Evolutionary conservation across 2,888 invertebrate genomes (phyloP).

Genomic region (Abrostola tripartita): DNA sequence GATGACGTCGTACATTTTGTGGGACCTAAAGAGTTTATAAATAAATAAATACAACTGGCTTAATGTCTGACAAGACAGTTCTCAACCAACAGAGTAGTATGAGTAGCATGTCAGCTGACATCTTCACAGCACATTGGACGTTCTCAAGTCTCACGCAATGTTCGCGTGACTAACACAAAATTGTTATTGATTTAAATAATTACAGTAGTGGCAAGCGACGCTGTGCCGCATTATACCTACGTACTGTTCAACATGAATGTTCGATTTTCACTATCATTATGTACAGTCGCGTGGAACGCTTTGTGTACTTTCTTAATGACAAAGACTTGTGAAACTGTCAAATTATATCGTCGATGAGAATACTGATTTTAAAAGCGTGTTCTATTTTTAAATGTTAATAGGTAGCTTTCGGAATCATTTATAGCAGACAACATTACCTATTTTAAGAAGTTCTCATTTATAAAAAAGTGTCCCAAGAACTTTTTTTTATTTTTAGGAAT

Average conservation of each 20-base stretch:
- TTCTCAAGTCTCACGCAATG: constrained; percentile 61
- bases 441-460: too few species aligned
- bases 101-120: constrained; percentile 32
- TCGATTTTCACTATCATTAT: constrained; percentile 43
- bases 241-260: constrained; percentile 33
- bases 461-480: too few species aligned
- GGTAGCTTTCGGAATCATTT: too few species aligned
- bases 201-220: constrained; percentile 61
- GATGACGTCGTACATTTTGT: too few species aligned
- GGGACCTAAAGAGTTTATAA: too few species aligned
- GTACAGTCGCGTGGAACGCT: constrained; percentile 37
- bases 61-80: too few species aligned
- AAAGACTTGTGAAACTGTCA: constrained; percentile 26
- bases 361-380: constrained; percentile 25
- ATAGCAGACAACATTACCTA: too few species aligned
- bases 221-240: constrained; percentile 35
- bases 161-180: constrained; percentile 70
- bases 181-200: constrained; percentile 80
- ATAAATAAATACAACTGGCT: too few species aligned
- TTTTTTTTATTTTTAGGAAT: too few species aligned
- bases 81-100: constrained; percentile 16
- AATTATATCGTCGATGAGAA: constrained; percentile 11
- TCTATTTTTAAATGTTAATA: background rate
- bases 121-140: constrained; percentile 34
- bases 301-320: constrained; percentile 36